Evolutionary conservation across 2,113 vertebrate species (phyloP), one percentile per base, ranked within the genome.

Genomic region (Mormoops blainvillei): DNA sequence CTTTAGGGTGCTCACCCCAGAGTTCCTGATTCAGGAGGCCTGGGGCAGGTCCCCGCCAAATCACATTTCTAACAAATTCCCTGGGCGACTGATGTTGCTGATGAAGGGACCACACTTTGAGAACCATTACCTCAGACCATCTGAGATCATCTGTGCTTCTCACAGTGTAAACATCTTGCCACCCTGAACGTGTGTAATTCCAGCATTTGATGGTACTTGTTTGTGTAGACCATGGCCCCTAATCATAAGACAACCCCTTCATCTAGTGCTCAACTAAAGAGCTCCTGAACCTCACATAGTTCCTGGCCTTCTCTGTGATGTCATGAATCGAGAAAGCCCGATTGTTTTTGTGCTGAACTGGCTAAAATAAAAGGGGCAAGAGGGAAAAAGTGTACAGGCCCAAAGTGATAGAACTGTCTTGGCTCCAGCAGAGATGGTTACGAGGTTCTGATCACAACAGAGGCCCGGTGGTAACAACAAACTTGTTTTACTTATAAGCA

Each of bases 191-290:
- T 56, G 81, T 85, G 19, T 80, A 87, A 94, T 87, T 85, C 94
- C 58, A 63, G 93, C 9, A 31, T 80, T 85, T 84, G 67, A 58
- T 45, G 80, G 68, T 74, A 45, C 87, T 77, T 76, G 56, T 58
- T 68, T 88, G 48, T 43, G 54, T 36, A 26, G 5, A 77, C 48
- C 41, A 43, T 31, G 36, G 78, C 48, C 33, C 76, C 61, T 91
- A 87, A 91, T 88, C 85, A 67, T 38, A 91, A 82, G 45, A 61
- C 81, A 96, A 74, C 65, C 80, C 70, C 85, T 94, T 93, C 89
- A 77, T 94, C 96, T 86, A 81, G 81, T 91, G 87, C 50, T 93
- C 63, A 65, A 11, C 56, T 65, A 45, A 65, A 78, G 45, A 88
- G 82, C 14, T 87, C 77, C 65, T 18, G 43, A 94, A 56, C 26